Evolutionary conservation across 2,888 invertebrate genomes (phyloP).

Genomic region (Cinara cedri): DNA sequence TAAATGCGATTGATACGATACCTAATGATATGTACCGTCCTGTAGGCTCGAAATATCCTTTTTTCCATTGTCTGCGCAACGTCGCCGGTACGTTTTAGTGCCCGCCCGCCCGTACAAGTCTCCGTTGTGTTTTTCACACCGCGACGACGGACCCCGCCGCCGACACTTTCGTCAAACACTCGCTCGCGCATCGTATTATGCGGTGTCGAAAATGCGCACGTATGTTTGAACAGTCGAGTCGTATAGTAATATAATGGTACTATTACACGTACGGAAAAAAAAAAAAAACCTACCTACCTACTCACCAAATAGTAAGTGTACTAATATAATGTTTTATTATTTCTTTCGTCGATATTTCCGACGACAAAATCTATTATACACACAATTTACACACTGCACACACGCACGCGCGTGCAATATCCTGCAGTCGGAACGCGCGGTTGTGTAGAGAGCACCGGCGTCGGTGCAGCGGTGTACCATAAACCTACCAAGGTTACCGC

Average conservation of each 20-base stretch:
- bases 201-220: not conserved
- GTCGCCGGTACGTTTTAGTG: too few relatives aligned
- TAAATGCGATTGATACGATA: not conserved
- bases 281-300: not conserved
- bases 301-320: too few relatives aligned
- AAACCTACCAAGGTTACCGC: slow-evolving; percentile 22
- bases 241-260: not conserved
- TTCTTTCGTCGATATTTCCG: not conserved
- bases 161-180: too few relatives aligned
- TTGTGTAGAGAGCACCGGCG: not conserved
- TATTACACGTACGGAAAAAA: not conserved
- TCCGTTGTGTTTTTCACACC: slow-evolving; percentile 16
- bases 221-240: too few relatives aligned
- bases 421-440: slow-evolving; percentile 11
- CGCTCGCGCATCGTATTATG: too few relatives aligned
- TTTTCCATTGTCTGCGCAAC: slow-evolving; percentile 39
- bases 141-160: not conserved
- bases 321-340: slow-evolving; percentile 15
- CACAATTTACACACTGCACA: not conserved
- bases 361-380: slow-evolving; percentile 4
- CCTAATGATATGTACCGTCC: not conserved
- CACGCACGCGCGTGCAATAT: too few relatives aligned
- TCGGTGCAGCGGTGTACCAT: not conserved
- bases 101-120: too few relatives aligned
- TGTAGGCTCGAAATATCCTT: slow-evolving; percentile 2